Evolutionary conservation across 2,888 invertebrate species (phyloP).

Genomic region (Drosophila peninsularis): DNA sequence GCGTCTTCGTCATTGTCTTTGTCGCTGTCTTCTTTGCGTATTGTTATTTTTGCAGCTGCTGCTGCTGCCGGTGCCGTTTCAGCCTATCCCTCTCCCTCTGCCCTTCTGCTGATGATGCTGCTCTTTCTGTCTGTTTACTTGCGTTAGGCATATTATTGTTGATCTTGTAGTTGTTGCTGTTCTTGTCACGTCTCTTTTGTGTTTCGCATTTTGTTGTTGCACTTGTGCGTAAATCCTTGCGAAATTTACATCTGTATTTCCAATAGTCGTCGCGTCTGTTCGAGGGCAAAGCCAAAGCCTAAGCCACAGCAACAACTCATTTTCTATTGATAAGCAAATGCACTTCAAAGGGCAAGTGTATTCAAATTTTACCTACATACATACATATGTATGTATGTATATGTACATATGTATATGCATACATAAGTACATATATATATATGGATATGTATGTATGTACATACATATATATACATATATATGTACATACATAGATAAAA

Average conservation of each 20-base stretch:
- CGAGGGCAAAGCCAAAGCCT: no score
- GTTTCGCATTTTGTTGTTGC: slow-evolving; percentile 10
- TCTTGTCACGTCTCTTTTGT: slow-evolving; percentile 2
- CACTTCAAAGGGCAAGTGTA: neutral
- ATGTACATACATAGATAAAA: neutral
- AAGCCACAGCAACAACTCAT: neutral
- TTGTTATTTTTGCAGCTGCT: slow-evolving; percentile 60
- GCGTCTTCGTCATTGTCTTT: slow-evolving; percentile 49
- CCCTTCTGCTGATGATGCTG: slow-evolving; percentile 15
- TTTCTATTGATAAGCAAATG: slow-evolving; percentile 15
- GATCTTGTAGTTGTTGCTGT: slow-evolving; percentile 7
- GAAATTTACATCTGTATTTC: slow-evolving; percentile 13
- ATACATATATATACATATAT: neutral
- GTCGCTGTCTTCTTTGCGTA: slow-evolving; percentile 52
- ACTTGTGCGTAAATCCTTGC: slow-evolving; percentile 50
- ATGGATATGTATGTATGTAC: neutral
- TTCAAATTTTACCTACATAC: neutral
- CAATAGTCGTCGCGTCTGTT: no score
- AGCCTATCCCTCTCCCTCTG: slow-evolving; percentile 29
- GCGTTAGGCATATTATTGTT: slow-evolving; percentile 24
- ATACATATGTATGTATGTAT: neutral
- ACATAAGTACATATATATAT: neutral
- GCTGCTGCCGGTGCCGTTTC: slow-evolving; percentile 19
- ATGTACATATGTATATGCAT: neutral
- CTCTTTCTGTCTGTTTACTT: slow-evolving; percentile 32